A percentile compares a stretch with the other conserved stretches of the same genome.
Evolutionary conservation across 2,113 vertebrate species (phyloP).

Genomic region (Sinocyclocheilus anshuiensis): DNA sequence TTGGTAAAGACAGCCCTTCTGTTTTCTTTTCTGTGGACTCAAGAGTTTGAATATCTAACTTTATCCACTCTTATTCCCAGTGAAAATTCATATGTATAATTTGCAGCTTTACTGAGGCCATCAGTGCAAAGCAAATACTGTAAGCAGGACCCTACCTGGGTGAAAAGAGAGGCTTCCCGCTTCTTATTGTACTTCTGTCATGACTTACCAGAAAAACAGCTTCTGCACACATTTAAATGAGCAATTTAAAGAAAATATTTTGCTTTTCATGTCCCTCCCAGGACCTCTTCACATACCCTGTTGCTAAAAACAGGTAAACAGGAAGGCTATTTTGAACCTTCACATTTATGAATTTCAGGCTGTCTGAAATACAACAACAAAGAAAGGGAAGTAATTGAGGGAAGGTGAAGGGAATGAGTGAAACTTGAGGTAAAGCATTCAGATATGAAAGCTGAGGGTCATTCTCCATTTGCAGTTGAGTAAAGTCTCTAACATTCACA

Average conservation of each 20-base stretch:
- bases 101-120: not conserved
- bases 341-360: conserved; percentile 62
- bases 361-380: conserved; percentile 60
- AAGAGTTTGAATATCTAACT: not conserved
- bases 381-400: conserved; percentile 23
- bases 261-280: conserved; percentile 57
- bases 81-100: not conserved
- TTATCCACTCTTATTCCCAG: not conserved
- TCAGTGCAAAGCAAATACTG: not conserved
- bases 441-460: not conserved
- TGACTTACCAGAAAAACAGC: not conserved
- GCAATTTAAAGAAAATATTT: conserved; percentile 51
- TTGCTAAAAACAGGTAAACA: conserved; percentile 58
- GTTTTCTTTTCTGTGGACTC: not conserved
- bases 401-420: not conserved
- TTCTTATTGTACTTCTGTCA: not conserved
- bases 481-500: not conserved
- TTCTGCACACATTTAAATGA: conserved; percentile 50
- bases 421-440: not conserved
- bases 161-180: not conserved
- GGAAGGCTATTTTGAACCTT: conserved; percentile 57
- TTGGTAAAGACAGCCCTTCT: not conserved
- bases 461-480: not conserved
- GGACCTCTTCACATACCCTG: conserved; percentile 26
- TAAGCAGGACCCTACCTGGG: not conserved